Conservation (phyloP, 1,140 invertebrate genomes). For the Musca vetustissima region DNA sequence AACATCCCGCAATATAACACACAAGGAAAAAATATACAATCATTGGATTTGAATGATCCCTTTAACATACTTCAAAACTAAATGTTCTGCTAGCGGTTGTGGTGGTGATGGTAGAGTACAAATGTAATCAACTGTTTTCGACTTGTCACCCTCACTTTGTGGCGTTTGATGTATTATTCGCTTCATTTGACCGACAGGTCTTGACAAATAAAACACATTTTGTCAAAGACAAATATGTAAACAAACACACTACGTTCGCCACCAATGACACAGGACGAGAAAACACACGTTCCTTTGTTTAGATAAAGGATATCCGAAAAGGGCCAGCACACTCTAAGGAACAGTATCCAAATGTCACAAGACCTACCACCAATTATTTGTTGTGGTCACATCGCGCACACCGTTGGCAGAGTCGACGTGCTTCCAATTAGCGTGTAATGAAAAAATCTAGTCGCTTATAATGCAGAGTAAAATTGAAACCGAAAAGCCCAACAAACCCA, state of each 20-base stretch:
- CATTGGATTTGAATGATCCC: slow-evolving; percentile 7
- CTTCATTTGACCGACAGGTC: slow-evolving; percentile 56
- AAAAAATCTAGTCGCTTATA: too few species aligned
- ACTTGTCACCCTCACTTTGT: slow-evolving; percentile 54
- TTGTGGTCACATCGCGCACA: not conserved
- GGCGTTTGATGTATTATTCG: slow-evolving; percentile 56
- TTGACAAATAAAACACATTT: slow-evolving; percentile 46
- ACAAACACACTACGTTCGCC: slow-evolving; percentile 15
- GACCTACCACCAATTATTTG: not conserved
- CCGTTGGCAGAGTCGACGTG: too few species aligned
- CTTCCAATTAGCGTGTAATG: too few species aligned
- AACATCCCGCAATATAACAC: too few species aligned
- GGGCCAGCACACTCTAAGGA: not conserved
- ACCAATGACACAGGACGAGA: slow-evolving; percentile 1
- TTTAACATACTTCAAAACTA: not conserved
- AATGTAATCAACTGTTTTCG: slow-evolving; percentile 42
- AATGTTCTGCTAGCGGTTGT: slow-evolving; percentile 7
- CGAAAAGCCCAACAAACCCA: too few species aligned
- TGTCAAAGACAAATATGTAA: slow-evolving; percentile 28
- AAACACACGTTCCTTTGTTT: slow-evolving; percentile 3
- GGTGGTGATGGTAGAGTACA: not conserved
- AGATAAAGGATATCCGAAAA: slow-evolving; percentile 10
- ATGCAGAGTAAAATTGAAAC: too few species aligned
- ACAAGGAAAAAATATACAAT: slow-evolving; percentile 4
- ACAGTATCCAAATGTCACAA: slow-evolving; percentile 3